Conservation (phyloP, 2,888 invertebrate genomes). For the Psococerastis gibbosa region DNA sequence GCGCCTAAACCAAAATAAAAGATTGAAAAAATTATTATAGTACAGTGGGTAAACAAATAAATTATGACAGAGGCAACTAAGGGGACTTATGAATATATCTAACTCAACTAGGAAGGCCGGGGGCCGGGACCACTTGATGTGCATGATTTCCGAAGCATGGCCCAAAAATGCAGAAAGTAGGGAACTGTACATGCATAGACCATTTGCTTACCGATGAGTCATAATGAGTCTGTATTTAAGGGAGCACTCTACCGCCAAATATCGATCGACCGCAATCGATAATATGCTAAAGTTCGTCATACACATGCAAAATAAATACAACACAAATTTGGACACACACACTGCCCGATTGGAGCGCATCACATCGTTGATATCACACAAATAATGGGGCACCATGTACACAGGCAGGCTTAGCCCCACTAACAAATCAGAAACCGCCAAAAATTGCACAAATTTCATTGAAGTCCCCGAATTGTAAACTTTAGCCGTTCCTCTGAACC, state of each 20-base stretch:
- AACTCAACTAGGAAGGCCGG: too few relatives aligned
- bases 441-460: slow-evolving; percentile 13
- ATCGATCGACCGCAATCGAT: slow-evolving; percentile 13
- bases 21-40: too few relatives aligned
- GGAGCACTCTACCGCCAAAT: slow-evolving; percentile 11
- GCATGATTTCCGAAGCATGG: too few relatives aligned
- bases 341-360: background rate
- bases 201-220: slow-evolving; percentile 11
- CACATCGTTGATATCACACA: slow-evolving; percentile 12
- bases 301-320: slow-evolving; percentile 9
- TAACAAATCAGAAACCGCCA: slow-evolving; percentile 14
- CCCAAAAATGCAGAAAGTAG: too few relatives aligned
- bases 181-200: too few relatives aligned
- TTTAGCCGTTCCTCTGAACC: background rate
- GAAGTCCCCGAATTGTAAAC: slow-evolving; percentile 5
- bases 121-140: too few relatives aligned
- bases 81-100: too few relatives aligned
- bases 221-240: slow-evolving; percentile 13
- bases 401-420: slow-evolving; percentile 12
- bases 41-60: too few relatives aligned
- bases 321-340: slow-evolving; percentile 13
- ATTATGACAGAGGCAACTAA: too few relatives aligned
- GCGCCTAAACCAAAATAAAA: too few relatives aligned
- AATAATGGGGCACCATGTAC: slow-evolving; percentile 14
- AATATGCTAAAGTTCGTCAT: slow-evolving; percentile 12